These are phyloP conservation scores for Atrichornis clamosus DNA, from an alignment of 2,113 vertebrate genomes.

Conservation along the genomic window DNA sequence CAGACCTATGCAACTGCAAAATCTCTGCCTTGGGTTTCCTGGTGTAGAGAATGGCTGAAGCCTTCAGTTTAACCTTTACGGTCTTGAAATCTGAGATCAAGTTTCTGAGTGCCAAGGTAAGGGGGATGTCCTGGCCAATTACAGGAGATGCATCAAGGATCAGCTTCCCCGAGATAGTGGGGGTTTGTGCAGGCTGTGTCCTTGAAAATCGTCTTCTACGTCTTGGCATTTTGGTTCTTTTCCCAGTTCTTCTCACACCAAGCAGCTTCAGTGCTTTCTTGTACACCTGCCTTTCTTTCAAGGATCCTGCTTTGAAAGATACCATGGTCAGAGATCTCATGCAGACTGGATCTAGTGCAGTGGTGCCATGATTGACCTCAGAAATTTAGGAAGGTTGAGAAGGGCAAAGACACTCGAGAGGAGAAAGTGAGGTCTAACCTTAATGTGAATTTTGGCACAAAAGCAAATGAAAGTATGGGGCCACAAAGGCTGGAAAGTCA, in stretches of 20 bases:
- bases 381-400: neutral
- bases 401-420: neutral
- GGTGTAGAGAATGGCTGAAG: conserved; percentile 55
- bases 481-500: neutral
- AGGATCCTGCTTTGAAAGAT: conserved; percentile 36
- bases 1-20: neutral
- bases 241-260: neutral
- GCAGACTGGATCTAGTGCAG: neutral
- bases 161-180: conserved; percentile 35
- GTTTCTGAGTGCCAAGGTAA: conserved; percentile 38
- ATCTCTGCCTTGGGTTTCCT: conserved; percentile 47
- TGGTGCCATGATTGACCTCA: neutral
- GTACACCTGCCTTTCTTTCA: conserved; percentile 48
- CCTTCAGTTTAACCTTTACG: conserved; percentile 44
- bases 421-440: neutral
- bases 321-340: neutral
- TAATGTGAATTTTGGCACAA: neutral
- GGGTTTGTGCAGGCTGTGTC: neutral
- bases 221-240: neutral
- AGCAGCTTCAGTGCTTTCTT: conserved; percentile 56
- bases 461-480: neutral
- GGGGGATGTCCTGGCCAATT: conserved; percentile 39
- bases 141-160: conserved; percentile 11
- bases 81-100: neutral
- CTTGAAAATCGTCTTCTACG: neutral